These are phyloP conservation scores for Thereva unica DNA, from an alignment of 2,888 invertebrate genomes.

Conservation along the genomic window DNA sequence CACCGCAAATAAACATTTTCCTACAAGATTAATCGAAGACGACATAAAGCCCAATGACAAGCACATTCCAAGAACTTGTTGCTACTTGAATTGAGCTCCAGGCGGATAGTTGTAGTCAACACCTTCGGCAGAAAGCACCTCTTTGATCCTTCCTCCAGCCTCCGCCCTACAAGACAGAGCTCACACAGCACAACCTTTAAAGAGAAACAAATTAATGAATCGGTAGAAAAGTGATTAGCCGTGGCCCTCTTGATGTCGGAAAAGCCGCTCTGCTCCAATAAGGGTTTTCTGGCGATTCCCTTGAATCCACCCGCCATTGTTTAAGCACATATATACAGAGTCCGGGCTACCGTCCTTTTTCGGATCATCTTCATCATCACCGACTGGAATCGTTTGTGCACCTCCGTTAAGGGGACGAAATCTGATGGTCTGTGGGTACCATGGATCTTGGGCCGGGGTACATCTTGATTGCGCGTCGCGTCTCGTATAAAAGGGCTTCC, in stretches of 20 bases:
- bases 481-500: neutral
- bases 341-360: conserved; percentile 14
- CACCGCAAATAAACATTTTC: too few species aligned
- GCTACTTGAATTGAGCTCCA: conserved; percentile 25
- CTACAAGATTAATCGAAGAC: too few species aligned
- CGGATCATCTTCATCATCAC: conserved; percentile 22
- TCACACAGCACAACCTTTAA: conserved; percentile 5
- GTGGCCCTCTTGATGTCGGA: conserved; percentile 9
- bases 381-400: conserved; percentile 4
- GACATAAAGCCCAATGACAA: too few species aligned
- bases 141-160: neutral
- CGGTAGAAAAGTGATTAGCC: conserved; percentile 30
- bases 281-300: conserved; percentile 4
- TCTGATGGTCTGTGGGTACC: neutral
- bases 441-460: neutral
- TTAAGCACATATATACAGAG: neutral
- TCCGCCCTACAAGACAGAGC: conserved; percentile 13
- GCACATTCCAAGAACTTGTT: conserved; percentile 21
- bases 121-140: conserved; percentile 14
- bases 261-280: neutral
- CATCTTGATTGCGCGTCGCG: neutral
- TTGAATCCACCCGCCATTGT: conserved; percentile 15
- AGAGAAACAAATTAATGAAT: conserved; percentile 30
- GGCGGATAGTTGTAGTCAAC: conserved; percentile 13
- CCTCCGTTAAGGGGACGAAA: neutral